Base-by-base conservation (phyloP, 2,888 invertebrate genomes). In the Ophion obscuratus region DNA sequence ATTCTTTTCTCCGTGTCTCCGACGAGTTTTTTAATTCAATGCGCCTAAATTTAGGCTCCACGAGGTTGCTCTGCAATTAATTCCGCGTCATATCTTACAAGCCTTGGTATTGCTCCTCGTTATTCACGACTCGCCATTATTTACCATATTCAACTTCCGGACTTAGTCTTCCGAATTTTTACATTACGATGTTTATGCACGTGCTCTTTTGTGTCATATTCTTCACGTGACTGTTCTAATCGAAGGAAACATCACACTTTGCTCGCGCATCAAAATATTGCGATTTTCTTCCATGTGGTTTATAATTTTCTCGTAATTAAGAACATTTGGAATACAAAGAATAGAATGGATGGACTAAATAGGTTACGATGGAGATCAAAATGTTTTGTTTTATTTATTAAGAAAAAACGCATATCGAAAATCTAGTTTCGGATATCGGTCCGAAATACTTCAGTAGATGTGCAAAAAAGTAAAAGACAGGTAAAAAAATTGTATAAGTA, bases 401-500 rank as follows among this genome's bases (percentile, higher is more conserved):
- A 53, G 53, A 53, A 53, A 53, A 53, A 53, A 53, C 53, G 53
- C 31, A 57, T 57, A 71, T n/a, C 27, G 17, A 31, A 71, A 53
- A 57, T 71, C 31, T 71, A 27, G 5, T 53, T 10, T n/a, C 24
- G n/a, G n/a, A 71, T 53, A 57, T 71, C 57, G 57, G 17, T n/a
- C 36, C 17, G 71, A 71, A 71, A 71, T 20, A 36, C 57, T 31
- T 57, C n/a, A n/a, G 27, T 53, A 10, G 36, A 10, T n/a, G 71
- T 71, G 59, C 3, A 36, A n/a, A 53, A 53, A 71, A 71, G 57
- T 57, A 68, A 31, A 36, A 71, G 57, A 57, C 57, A 31, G 71
- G 71, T 71, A 11, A 31, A 71, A 57, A n/a, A 36, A 61, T 61
- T 61, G 61, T 24, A 24, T 24, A 24, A 61, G 53, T 53, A 53